A percentile compares a stretch with the other conserved stretches of the same genome.
Evolutionary conservation across 2,888 invertebrate genomes (phyloP).

Genomic region (Liopterus haemorrhoidalis): DNA sequence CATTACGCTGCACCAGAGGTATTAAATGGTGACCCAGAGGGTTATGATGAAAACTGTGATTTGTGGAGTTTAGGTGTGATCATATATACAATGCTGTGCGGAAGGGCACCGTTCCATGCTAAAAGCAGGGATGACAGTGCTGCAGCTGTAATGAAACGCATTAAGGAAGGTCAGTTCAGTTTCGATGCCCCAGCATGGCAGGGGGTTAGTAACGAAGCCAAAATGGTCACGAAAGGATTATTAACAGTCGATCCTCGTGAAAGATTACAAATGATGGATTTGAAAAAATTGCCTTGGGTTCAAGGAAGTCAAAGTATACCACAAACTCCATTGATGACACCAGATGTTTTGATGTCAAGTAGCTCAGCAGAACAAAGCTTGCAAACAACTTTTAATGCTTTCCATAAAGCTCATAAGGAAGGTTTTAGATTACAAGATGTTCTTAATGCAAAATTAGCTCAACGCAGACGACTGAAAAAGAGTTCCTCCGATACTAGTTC

Average conservation of each 20-base stretch:
- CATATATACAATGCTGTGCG: slow-evolving; percentile 66
- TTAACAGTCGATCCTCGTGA: slow-evolving; percentile 71
- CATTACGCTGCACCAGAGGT: slow-evolving; percentile 96
- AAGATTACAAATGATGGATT: slow-evolving; percentile 61
- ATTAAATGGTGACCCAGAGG: slow-evolving; percentile 55
- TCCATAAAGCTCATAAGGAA: slow-evolving; percentile 61
- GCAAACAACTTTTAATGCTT: slow-evolving; percentile 61
- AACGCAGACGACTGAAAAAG: slow-evolving; percentile 60
- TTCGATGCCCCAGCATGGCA: slow-evolving; percentile 68
- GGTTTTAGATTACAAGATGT: slow-evolving; percentile 72
- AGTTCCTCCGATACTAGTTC: slow-evolving; percentile 45
- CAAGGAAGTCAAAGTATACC: slow-evolving; percentile 45
- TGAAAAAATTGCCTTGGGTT: slow-evolving; percentile 66
- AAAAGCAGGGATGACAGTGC: slow-evolving; percentile 62
- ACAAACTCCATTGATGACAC: slow-evolving; percentile 56
- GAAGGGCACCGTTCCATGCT: slow-evolving; percentile 79
- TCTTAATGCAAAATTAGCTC: slow-evolving; percentile 62
- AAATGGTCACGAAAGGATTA: slow-evolving; percentile 67
- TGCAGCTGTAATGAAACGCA: slow-evolving; percentile 73
- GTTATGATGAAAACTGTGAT: slow-evolving; percentile 91
- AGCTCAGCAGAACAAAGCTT: slow-evolving; percentile 51
- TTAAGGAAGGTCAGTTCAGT: slow-evolving; percentile 71
- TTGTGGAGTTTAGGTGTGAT: slow-evolving; percentile 95
- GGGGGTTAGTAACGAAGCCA: slow-evolving; percentile 67
- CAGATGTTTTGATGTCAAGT: slow-evolving; percentile 51